phyloP scores from a whole-genome alignment of 2,888 invertebrate genomes.

The Holacanthella duospinosa region DNA sequence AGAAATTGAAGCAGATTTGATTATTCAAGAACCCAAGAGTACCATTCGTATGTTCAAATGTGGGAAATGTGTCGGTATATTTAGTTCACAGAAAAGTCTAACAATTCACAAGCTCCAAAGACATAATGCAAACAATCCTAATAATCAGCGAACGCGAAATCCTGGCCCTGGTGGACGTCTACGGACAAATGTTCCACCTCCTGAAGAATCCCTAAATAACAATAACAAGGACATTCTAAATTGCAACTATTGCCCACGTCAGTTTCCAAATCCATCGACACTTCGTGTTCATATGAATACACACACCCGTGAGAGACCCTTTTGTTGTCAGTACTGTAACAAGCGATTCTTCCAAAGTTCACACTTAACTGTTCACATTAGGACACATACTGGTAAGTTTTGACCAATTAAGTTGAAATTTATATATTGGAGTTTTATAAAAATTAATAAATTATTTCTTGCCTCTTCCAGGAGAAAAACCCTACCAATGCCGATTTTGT shows the following conservation, averaged over 20 bases:
- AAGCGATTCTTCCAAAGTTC: not conserved
- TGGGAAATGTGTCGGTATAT: not conserved
- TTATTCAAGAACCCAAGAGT: not conserved
- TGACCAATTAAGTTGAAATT: too few relatives aligned
- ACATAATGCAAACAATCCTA: not conserved
- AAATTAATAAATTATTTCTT: not conserved
- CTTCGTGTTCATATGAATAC: not conserved
- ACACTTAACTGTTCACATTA: conserved; percentile 1
- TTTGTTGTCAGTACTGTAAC: not conserved
- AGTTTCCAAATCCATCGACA: conserved; percentile 1
- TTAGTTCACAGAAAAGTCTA: not conserved
- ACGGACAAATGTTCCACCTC: not conserved
- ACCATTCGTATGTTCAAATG: not conserved
- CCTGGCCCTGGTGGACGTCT: not conserved
- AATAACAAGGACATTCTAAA: not conserved
- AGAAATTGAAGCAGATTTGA: not conserved
- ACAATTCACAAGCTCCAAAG: not conserved
- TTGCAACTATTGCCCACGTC: not conserved
- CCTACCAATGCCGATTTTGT: not conserved
- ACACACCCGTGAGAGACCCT: not conserved
- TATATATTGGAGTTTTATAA: too few relatives aligned
- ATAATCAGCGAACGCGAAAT: not conserved
- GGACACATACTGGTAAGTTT: not conserved
- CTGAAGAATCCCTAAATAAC: not conserved
- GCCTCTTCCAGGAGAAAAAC: not conserved